Conservation (phyloP, 2,888 invertebrate genomes). For the Crioceris asparagi region DNA sequence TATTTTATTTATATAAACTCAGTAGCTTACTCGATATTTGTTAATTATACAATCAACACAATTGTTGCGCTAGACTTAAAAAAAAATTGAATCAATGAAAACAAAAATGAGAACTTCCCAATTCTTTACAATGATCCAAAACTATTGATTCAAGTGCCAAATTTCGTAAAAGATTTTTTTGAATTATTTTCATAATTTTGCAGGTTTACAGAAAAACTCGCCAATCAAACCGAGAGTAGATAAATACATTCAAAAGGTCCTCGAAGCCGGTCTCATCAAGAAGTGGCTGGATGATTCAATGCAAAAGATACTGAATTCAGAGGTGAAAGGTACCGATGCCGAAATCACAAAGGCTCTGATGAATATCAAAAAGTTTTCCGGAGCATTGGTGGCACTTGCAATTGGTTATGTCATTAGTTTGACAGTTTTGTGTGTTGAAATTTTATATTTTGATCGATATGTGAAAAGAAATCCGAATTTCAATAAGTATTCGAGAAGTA, state of each 20-base stretch:
- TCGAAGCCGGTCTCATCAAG: constrained; percentile 65
- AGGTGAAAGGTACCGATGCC: constrained; percentile 36
- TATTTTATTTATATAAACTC: no score
- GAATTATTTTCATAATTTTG: constrained; percentile 1
- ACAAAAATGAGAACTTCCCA: no score
- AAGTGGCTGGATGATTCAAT: constrained; percentile 74
- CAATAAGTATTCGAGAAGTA: constrained; percentile 50
- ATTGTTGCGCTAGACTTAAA: no score
- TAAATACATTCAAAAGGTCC: constrained; percentile 51
- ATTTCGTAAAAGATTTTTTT: not conserved
- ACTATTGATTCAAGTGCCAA: not conserved
- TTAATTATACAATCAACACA: no score
- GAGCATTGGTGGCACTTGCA: constrained; percentile 61
- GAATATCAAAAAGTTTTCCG: constrained; percentile 67
- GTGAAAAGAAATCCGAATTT: constrained; percentile 57
- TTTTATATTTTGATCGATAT: constrained; percentile 54
- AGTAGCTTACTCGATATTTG: no score
- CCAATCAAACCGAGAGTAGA: constrained; percentile 62
- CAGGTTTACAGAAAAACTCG: constrained; percentile 70
- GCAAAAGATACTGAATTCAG: constrained; percentile 46
- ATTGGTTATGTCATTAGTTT: constrained; percentile 56
- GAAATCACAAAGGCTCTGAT: constrained; percentile 58
- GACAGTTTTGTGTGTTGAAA: constrained; percentile 48
- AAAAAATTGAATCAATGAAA: no score
- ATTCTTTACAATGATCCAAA: not conserved